Conservation (phyloP, 2,113 vertebrate species). For the Chaetorhynchus papuensis region DNA sequence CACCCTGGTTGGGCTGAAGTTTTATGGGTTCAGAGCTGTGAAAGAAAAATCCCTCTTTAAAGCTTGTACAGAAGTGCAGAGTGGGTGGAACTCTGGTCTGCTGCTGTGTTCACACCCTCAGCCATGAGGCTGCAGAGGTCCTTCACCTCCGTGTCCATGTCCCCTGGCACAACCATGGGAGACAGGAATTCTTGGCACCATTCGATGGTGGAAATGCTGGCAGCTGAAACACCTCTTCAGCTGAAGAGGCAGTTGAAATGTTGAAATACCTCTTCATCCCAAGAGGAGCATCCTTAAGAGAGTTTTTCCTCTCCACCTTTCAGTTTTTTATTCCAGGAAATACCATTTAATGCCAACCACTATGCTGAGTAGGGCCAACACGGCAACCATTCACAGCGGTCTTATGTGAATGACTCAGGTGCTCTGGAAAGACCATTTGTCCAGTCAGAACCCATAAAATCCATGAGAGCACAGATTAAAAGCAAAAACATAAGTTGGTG, state of each 20-base stretch:
- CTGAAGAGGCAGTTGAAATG: background rate
- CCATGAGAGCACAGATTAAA: background rate
- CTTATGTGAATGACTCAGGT: background rate
- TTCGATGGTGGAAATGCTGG: background rate
- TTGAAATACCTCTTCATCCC: background rate
- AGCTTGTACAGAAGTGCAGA: background rate
- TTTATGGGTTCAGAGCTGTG: background rate
- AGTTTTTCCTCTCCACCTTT: background rate
- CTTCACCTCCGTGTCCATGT: fast-evolving
- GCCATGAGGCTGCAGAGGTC: background rate
- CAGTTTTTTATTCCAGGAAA: background rate
- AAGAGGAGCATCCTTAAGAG: background rate
- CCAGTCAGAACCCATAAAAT: background rate
- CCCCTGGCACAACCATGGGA: background rate
- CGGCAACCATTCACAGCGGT: background rate
- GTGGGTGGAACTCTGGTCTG: background rate
- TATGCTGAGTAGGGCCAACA: fast-evolving
- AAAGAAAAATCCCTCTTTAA: background rate
- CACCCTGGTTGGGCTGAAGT: background rate
- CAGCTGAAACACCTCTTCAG: background rate
- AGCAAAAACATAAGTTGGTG: background rate
- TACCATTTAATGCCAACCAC: background rate
- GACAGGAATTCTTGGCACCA: background rate
- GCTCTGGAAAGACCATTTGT: background rate
- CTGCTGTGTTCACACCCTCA: background rate